Conservation (phyloP, 2,888 invertebrate genomes). For the Serripes groenlandicus region DNA sequence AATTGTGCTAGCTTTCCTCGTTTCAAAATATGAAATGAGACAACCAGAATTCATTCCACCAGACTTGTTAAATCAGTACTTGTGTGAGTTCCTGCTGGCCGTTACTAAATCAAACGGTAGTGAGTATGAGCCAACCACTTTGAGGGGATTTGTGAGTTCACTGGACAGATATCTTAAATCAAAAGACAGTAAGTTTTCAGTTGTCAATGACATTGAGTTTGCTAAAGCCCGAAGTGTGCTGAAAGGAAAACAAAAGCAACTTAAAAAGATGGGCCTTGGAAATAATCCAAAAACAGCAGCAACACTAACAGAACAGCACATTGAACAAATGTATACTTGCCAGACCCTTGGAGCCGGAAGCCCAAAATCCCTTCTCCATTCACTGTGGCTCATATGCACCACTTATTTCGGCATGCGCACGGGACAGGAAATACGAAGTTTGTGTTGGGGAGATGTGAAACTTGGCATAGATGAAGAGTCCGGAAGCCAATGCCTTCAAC, state of each 20-base stretch:
- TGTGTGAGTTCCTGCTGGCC: no score
- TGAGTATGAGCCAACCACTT: constrained; percentile 74
- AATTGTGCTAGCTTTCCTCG: no score
- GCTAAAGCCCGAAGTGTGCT: no score
- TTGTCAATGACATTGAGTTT: no score
- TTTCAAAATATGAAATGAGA: no score
- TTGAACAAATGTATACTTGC: neutral
- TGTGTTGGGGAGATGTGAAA: constrained; percentile 39
- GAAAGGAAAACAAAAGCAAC: constrained; percentile 68
- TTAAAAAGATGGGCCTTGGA: constrained; percentile 70
- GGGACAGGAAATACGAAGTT: constrained; percentile 35
- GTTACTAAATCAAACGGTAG: constrained; percentile 70
- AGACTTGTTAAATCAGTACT: no score
- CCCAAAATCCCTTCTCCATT: constrained; percentile 32
- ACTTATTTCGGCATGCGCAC: constrained; percentile 44
- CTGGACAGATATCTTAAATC: constrained; percentile 69
- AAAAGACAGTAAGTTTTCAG: constrained; percentile 33
- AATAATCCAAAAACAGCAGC: constrained; percentile 57
- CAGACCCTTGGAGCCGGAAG: neutral
- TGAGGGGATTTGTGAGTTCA: constrained; percentile 70
- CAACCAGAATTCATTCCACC: no score
- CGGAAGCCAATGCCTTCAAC: constrained; percentile 42
- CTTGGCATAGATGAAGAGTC: constrained; percentile 48
- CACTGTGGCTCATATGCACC: constrained; percentile 45
- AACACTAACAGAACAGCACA: neutral